Conservation (phyloP, 2,113 vertebrate genomes). For the Manacus vitellinus region DNA sequence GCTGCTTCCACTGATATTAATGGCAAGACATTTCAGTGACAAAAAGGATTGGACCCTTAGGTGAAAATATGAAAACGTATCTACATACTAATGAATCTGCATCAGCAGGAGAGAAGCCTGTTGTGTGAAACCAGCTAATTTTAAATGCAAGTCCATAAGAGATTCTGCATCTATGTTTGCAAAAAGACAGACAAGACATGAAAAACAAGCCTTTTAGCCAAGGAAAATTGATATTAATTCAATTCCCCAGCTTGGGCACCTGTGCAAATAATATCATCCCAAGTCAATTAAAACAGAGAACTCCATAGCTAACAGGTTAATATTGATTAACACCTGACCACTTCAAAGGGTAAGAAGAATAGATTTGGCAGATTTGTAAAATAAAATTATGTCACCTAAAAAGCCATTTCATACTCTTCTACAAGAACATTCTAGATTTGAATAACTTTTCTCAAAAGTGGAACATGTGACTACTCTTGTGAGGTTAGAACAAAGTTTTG, state of each 20-base stretch:
- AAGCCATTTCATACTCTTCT: neutral
- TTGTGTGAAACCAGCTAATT: neutral
- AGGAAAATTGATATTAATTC: slow-evolving; percentile 43
- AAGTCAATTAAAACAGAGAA: neutral
- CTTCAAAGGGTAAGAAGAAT: neutral
- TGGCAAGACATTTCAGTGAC: neutral
- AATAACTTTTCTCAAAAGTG: neutral
- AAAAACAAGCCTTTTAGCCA: slow-evolving; percentile 31
- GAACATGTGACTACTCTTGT: neutral
- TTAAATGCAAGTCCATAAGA: neutral
- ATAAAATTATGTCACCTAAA: neutral
- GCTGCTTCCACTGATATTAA: neutral
- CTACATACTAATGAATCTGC: neutral
- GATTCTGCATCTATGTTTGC: neutral
- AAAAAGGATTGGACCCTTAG: neutral
- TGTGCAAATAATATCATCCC: slow-evolving; percentile 31
- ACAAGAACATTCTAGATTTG: neutral
- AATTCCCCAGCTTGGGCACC: neutral
- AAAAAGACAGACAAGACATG: neutral
- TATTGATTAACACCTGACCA: slow-evolving; percentile 29
- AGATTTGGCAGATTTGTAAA: neutral
- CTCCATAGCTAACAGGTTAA: neutral
- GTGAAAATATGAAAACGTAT: neutral
- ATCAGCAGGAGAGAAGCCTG: neutral
- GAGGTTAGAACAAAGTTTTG: neutral